Evolutionary conservation across 2,113 vertebrate genomes (phyloP).

Genomic region (Macrotus californicus): DNA sequence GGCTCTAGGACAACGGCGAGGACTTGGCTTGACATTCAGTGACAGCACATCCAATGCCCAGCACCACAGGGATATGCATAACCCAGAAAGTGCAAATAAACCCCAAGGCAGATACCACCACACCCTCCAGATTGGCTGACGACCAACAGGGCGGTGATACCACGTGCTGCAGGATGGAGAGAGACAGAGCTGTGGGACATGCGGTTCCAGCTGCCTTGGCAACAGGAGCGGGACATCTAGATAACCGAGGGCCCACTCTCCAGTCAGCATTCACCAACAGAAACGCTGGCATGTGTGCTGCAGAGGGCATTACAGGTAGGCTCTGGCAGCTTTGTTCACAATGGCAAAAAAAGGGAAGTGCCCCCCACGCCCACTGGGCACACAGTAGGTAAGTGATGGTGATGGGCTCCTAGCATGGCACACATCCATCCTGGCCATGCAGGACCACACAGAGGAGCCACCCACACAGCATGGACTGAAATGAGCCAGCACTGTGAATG

Average conservation of each 20-base stretch:
- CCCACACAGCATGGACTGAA: not conserved
- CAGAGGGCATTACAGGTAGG: not conserved
- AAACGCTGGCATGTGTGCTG: not conserved
- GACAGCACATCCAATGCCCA: not conserved
- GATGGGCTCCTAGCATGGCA: rapidly evolving
- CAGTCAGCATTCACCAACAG: not conserved
- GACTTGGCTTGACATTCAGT: not conserved
- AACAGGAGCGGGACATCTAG: not conserved
- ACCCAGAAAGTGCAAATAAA: not conserved
- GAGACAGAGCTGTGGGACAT: not conserved
- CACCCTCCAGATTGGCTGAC: not conserved
- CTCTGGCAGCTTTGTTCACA: not conserved
- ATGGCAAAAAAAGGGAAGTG: not conserved
- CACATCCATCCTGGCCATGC: not conserved
- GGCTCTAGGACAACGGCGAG: not conserved
- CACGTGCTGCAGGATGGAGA: not conserved
- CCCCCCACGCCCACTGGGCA: rapidly evolving
- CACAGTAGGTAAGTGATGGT: rapidly evolving
- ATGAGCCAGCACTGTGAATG: not conserved
- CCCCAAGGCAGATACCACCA: not conserved
- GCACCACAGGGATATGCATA: not conserved
- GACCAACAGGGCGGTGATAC: not conserved
- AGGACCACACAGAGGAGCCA: not conserved
- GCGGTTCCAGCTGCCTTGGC: not conserved
- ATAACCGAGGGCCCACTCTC: not conserved